Evolutionary conservation across 2,888 invertebrate genomes (phyloP).

Genomic region (Acleris holmiana): DNA sequence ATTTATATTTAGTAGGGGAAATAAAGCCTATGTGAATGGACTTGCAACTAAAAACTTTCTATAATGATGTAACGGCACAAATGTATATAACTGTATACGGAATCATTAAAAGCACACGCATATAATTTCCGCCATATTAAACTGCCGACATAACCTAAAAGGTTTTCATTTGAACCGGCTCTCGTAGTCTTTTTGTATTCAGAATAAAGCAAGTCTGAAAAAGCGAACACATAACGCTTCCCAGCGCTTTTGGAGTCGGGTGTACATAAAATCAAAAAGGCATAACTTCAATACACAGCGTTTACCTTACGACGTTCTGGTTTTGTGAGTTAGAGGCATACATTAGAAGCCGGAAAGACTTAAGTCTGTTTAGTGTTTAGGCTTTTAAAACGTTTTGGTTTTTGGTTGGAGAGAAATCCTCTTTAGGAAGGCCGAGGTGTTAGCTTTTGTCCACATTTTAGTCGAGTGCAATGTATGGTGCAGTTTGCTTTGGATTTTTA

Average conservation of each 20-base stretch:
- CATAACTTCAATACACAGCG: neutral
- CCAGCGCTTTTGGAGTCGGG: slow-evolving; percentile 24
- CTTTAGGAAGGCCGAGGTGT: slow-evolving; percentile 32
- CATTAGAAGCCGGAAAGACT: slow-evolving; percentile 1
- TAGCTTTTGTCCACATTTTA: slow-evolving; percentile 32
- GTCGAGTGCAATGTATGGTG: slow-evolving; percentile 16
- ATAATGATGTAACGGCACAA: neutral
- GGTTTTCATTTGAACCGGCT: slow-evolving; percentile 24
- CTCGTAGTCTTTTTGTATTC: slow-evolving; percentile 25
- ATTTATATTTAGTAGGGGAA: too few relatives aligned
- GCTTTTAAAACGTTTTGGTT: slow-evolving; percentile 1
- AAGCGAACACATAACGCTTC: slow-evolving; percentile 29
- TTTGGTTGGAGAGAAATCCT: slow-evolving; percentile 1
- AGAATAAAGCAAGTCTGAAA: slow-evolving; percentile 33
- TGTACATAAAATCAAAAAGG: neutral
- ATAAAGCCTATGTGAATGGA: too few relatives aligned
- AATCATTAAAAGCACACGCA: neutral
- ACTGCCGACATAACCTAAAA: slow-evolving; percentile 12
- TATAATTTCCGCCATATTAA: neutral
- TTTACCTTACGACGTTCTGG: neutral
- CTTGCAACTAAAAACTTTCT: too few relatives aligned
- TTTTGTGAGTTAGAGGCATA: neutral
- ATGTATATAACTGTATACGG: neutral
- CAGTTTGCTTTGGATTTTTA: slow-evolving; percentile 3
- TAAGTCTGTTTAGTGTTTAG: slow-evolving; percentile 9